Percentiles rank a stretch among this genome's conserved stretches.
These are phyloP conservation scores for Podotricha telesiphe DNA, from an alignment of 2,888 invertebrate genomes.

Conservation along the genomic window DNA sequence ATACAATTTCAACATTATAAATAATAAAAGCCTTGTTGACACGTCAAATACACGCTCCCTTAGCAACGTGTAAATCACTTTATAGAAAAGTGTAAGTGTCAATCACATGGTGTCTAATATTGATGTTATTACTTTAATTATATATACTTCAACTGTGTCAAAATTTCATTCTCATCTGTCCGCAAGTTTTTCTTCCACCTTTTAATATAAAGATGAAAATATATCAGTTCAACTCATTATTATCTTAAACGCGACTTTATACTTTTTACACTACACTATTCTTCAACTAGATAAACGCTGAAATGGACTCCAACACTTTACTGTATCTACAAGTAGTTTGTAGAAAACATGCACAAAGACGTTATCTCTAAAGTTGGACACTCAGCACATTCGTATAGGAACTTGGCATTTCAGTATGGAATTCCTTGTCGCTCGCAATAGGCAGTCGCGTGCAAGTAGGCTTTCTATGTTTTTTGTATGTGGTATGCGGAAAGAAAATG, in stretches of 20 bases:
- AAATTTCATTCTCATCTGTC: no score
- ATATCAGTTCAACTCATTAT: neutral
- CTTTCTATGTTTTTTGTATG: conserved; percentile 16
- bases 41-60: no score
- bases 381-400: conserved; percentile 21
- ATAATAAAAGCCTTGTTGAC: no score
- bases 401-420: conserved; percentile 36
- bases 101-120: no score
- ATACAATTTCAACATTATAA: no score
- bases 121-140: no score
- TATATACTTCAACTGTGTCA: no score
- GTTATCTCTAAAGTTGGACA: conserved; percentile 32
- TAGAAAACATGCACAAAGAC: conserved; percentile 31
- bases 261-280: neutral
- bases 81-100: no score
- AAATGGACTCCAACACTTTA: conserved; percentile 13
- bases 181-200: no score
- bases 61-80: no score
- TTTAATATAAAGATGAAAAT: neutral
- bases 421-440: conserved; percentile 22
- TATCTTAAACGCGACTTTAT: neutral
- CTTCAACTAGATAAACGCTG: conserved; percentile 7
- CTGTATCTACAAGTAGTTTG: conserved; percentile 28
- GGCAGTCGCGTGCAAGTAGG: conserved; percentile 21
- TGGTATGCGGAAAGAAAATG: conserved; percentile 12